These are phyloP conservation scores for Amphiura filiformis DNA, from an alignment of 35 echinoderm and acorn worm genomes.

Conservation along the genomic window DNA sequence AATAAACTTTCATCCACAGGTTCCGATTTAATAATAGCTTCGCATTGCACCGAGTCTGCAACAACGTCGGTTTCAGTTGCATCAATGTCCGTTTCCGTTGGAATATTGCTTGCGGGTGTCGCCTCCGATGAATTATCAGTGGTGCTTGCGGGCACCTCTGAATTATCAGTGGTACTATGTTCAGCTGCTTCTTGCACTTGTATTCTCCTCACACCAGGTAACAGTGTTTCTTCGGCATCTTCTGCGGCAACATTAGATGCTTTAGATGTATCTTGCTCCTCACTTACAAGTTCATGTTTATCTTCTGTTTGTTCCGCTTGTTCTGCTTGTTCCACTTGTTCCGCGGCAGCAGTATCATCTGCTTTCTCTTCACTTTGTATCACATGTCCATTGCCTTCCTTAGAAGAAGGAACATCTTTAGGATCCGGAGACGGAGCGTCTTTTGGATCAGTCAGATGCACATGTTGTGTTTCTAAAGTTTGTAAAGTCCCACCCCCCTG, in stretches of 20 bases:
- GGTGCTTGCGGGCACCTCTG: background rate
- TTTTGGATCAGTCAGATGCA: background rate
- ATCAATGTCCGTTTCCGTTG: background rate
- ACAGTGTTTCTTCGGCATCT: background rate
- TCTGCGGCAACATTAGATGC: too few species aligned
- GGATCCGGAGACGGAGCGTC: background rate
- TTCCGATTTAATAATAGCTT: background rate
- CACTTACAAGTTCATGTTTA: background rate
- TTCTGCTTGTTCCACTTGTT: too few species aligned
- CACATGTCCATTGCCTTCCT: background rate
- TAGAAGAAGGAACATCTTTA: background rate
- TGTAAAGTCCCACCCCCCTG: background rate
- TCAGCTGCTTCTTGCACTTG: background rate
- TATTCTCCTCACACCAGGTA: background rate
- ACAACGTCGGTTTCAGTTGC: background rate
- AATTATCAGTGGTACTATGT: too few species aligned
- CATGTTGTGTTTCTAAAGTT: slow-evolving; percentile 3
- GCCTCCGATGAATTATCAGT: background rate
- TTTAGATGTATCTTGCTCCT: background rate
- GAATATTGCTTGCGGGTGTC: background rate
- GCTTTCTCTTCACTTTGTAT: background rate
- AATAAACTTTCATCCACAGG: background rate
- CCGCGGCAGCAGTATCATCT: background rate
- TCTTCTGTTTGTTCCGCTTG: background rate
- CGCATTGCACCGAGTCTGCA: background rate